These are phyloP conservation scores for Macrosiphum euphorbiae DNA, from an alignment of 2,888 invertebrate species.

Conservation along the genomic window DNA sequence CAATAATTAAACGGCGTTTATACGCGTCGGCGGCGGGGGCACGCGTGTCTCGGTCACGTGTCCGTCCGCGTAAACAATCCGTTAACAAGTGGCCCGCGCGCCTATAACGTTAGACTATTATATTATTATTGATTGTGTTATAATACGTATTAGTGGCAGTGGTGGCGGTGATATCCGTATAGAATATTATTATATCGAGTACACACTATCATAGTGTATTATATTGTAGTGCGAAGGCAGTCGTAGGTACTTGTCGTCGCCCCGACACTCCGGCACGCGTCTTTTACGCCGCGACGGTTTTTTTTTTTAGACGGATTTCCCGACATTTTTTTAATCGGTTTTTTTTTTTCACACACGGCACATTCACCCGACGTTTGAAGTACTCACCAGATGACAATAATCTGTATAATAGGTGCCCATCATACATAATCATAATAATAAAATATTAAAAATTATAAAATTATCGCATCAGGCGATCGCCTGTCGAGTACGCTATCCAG, in stretches of 20 bases:
- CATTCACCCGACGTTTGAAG: neutral
- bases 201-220: neutral
- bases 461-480: neutral
- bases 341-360: neutral
- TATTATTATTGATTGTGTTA: neutral
- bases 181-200: neutral
- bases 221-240: neutral
- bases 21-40: constrained; percentile 2
- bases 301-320: neutral
- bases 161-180: neutral
- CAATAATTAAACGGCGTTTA: constrained; percentile 29
- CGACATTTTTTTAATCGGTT: neutral
- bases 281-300: neutral
- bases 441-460: neutral
- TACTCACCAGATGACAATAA: neutral
- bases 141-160: neutral
- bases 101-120: no score
- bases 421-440: neutral
- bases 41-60: constrained; percentile 44
- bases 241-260: neutral
- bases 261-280: neutral
- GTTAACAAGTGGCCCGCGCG: constrained; percentile 38
- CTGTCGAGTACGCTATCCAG: neutral
- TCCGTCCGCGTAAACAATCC: constrained; percentile 36
- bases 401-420: neutral